Evolutionary conservation across 2,797 vertebrate species (phyloP).

Genomic region (Sebastes minor): DNA sequence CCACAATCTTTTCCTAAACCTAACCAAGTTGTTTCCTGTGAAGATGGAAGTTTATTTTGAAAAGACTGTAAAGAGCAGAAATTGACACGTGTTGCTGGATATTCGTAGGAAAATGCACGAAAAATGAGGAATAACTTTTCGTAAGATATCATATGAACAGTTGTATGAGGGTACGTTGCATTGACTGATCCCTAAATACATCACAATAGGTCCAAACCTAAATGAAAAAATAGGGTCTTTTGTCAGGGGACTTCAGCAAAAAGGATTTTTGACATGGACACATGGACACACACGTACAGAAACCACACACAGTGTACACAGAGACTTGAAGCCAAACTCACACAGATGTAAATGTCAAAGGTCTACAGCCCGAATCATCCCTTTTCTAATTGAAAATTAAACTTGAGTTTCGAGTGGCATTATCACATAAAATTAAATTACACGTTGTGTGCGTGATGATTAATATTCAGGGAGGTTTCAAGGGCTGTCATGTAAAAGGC

Average conservation of each 20-base stretch:
- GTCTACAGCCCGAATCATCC: not conserved
- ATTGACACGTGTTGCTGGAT: too few relatives aligned
- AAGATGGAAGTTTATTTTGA: too few relatives aligned
- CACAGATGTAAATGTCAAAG: not conserved
- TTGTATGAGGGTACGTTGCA: too few relatives aligned
- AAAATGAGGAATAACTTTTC: too few relatives aligned
- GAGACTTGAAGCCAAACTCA: not conserved
- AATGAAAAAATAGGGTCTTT: not conserved
- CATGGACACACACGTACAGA: not conserved
- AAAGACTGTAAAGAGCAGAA: too few relatives aligned
- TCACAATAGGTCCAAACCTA: too few relatives aligned
- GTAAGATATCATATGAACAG: too few relatives aligned
- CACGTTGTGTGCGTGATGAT: not conserved
- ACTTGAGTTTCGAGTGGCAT: slow-evolving; percentile 6
- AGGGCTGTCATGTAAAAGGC: slow-evolving; percentile 24
- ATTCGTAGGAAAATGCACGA: too few relatives aligned
- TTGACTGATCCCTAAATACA: too few relatives aligned
- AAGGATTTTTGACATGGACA: not conserved
- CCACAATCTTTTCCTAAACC: too few relatives aligned
- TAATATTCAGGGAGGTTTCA: slow-evolving; percentile 31
- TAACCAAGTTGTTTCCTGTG: too few relatives aligned
- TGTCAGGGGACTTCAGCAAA: not conserved
- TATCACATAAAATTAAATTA: slow-evolving; percentile 11
- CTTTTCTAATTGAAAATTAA: not conserved
- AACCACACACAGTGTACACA: not conserved